These are phyloP conservation scores for Pocillopora verrucosa DNA, from an alignment of 64 coral and sea anemone genomes.

Conservation along the genomic window DNA sequence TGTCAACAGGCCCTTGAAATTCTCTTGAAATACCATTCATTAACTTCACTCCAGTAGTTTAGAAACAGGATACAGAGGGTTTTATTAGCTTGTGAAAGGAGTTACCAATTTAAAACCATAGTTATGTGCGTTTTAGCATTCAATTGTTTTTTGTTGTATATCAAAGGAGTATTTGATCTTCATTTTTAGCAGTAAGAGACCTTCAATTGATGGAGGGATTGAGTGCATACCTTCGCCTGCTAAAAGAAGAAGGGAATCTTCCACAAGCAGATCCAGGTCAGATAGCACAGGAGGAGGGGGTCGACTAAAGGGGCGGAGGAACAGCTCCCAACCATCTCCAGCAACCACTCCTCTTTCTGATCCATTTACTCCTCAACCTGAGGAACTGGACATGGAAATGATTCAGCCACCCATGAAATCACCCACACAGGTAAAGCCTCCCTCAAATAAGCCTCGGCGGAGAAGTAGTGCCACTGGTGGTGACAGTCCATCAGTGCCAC, in stretches of 20 bases:
- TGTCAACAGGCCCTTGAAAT: no score
- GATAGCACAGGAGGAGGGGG: conserved; percentile 65
- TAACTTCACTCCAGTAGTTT: no score
- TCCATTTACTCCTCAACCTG: conserved; percentile 77
- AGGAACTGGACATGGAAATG: conserved; percentile 44
- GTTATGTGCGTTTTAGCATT: neutral
- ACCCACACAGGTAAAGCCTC: conserved; percentile 56
- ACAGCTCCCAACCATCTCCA: conserved; percentile 80
- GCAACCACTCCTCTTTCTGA: conserved; percentile 49
- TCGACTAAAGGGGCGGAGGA: conserved; percentile 66
- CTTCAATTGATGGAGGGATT: conserved; percentile 65
- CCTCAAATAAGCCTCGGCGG: conserved; percentile 45
- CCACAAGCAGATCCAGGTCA: conserved; percentile 59
- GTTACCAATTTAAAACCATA: neutral
- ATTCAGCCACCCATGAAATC: conserved; percentile 61
- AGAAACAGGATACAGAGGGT: no score
- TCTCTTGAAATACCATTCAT: no score
- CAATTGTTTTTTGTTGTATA: neutral
- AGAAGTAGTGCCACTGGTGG: conserved; percentile 66
- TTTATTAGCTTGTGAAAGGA: no score
- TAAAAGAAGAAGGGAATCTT: conserved; percentile 83
- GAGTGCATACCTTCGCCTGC: conserved; percentile 63
- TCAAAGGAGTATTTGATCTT: neutral
- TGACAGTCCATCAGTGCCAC: conserved; percentile 66
- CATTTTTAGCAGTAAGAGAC: conserved; percentile 62